Base-by-base conservation (phyloP, 2,113 vertebrate genomes). In the Agelaius phoeniceus region DNA sequence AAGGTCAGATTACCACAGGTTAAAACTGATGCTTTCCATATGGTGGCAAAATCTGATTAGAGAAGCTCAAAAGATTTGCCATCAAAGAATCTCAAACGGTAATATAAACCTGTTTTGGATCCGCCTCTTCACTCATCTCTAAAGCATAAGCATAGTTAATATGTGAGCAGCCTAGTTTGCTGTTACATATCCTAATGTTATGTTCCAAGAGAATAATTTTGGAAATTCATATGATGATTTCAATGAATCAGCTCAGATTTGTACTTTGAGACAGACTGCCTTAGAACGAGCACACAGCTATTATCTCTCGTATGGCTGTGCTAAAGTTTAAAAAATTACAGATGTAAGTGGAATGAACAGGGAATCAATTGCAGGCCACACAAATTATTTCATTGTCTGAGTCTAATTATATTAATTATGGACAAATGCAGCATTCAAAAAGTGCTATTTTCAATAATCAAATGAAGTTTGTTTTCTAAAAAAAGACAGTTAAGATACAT, bases 381-480 rank as follows among this genome's bases (percentile, higher is more conserved):
- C 22, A 94, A 96, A 61, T 92, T 86, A 57, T 84, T 79, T 94
- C 67, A 63, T 28, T 84, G 19, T 80, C 77, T 84, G n/a, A 65
- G 26, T 59, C 49, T 95, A 88, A 93, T 92, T 79, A 67, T 71
- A 94, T 81, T 91, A 95, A 94, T 94, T 93, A 88, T 26, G 23
- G 75, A 71, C 27, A 93, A 95, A 88, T 75, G 27, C 4, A 84
- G 85, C 62, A 69, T 69, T 52, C 17, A 79, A 91, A 95, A 93
- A 74, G 61, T 74, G 35, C 1, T 41, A 86, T 83, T 93, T 91
- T 33, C 22, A 81, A 74, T 78, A 76, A 73, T 74, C 19, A 39
- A 85, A 80, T 68, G 1, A 20, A 4, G 3, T 35, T 46, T 37
- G 1, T n/a, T 61, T 51, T 69, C 33, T 61, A 9, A 9, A 52